Conservation (phyloP, 2,797 vertebrate species). For the Phalloptychus januarius region DNA sequence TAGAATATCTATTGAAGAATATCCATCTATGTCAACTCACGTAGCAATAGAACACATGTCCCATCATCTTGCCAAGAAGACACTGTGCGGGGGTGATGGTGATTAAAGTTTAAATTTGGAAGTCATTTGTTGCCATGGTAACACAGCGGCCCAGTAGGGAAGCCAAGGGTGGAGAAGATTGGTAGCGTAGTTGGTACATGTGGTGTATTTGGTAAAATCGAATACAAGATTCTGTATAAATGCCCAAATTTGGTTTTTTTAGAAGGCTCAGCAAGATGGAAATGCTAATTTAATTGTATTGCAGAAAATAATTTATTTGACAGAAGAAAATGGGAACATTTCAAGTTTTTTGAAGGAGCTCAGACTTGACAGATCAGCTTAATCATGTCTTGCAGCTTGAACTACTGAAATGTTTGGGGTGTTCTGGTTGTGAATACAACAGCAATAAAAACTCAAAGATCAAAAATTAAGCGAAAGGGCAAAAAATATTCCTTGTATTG, state of each 20-base stretch:
- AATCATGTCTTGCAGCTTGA: slow-evolving; percentile 12
- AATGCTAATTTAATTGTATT: slow-evolving; percentile 32
- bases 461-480: slow-evolving; percentile 16
- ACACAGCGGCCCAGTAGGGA: slow-evolving; percentile 34
- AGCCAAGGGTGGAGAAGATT: background rate
- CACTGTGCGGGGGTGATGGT: slow-evolving; percentile 18
- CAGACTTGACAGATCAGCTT: slow-evolving; percentile 45
- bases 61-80: slow-evolving; percentile 52
- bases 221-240: slow-evolving; percentile 11
- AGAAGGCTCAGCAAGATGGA: slow-evolving; percentile 26
- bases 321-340: slow-evolving; percentile 29
- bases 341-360: slow-evolving; percentile 28
- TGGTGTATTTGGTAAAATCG: background rate
- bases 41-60: slow-evolving; percentile 41
- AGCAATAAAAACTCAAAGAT: background rate
- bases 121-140: slow-evolving; percentile 70
- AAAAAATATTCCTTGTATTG: background rate
- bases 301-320: slow-evolving; percentile 27
- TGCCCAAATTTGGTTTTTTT: background rate
- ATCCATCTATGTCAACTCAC: slow-evolving; percentile 20
- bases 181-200: background rate
- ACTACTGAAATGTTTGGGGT: too few species aligned
- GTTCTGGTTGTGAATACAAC: slow-evolving; percentile 20
- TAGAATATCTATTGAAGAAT: slow-evolving; percentile 22
- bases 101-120: slow-evolving; percentile 67